Conservation (phyloP, 23 tunicate genomes). For the Diplosoma virens region DNA sequence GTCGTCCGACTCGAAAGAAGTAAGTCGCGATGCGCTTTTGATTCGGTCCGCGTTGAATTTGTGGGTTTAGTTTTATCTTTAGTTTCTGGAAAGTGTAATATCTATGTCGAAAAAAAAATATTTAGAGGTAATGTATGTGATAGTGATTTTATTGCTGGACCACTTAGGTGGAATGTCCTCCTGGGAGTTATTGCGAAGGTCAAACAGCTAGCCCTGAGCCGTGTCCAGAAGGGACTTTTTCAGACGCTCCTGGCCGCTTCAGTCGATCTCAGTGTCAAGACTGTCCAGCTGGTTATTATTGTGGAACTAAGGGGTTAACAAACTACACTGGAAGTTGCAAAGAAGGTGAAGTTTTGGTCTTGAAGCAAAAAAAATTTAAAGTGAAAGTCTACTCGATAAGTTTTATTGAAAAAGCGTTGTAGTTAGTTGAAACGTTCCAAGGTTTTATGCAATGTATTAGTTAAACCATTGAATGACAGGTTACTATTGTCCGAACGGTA, state of each 20-base stretch:
- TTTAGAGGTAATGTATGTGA: no score
- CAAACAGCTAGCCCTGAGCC: slow-evolving; percentile 22
- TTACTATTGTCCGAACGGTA: slow-evolving; percentile 82
- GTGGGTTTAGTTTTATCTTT: no score
- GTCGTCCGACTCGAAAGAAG: slow-evolving; percentile 54
- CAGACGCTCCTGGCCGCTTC: slow-evolving; percentile 29
- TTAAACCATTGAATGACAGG: slow-evolving; percentile 31
- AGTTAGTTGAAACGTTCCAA: no score
- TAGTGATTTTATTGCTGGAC: no score
- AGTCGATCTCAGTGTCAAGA: slow-evolving; percentile 36
- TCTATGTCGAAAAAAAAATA: no score
- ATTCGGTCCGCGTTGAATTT: no score
- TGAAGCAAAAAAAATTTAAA: not conserved
- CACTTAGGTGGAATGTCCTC: slow-evolving; percentile 58
- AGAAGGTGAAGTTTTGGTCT: slow-evolving; percentile 46
- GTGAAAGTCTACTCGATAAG: not conserved
- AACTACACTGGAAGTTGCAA: slow-evolving; percentile 72
- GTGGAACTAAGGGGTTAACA: slow-evolving; percentile 46
- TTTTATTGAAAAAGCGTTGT: no score
- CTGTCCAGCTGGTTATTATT: slow-evolving; percentile 81
- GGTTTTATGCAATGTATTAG: not conserved
- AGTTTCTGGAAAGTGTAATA: no score
- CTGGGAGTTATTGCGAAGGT: slow-evolving; percentile 59
- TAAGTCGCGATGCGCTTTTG: no score
- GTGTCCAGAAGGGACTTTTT: slow-evolving; percentile 72